Percentiles rank a stretch among this genome's conserved stretches.
Evolutionary conservation across 2,797 vertebrate species (phyloP).

Genomic region (Myotis pilosus): DNA sequence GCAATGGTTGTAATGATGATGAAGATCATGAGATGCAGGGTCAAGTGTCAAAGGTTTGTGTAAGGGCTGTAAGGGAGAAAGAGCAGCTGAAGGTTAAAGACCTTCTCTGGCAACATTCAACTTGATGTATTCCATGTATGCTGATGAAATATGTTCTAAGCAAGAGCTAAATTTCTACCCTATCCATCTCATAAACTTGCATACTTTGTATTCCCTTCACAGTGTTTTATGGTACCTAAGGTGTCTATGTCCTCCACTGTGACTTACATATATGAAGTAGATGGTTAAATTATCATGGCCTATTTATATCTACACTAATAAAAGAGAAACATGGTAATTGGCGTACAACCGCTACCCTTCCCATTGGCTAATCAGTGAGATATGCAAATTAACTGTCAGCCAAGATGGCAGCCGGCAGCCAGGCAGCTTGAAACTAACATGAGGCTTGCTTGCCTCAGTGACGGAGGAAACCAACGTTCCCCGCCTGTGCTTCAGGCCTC

Average conservation of each 20-base stretch:
- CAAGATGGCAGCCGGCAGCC: too few species aligned
- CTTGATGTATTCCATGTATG: neutral
- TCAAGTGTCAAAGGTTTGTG: neutral
- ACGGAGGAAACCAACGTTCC: too few species aligned
- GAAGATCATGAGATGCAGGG: neutral
- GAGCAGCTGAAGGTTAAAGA: neutral
- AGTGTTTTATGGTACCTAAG: slow-evolving; percentile 76
- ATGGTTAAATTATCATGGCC: slow-evolving; percentile 79
- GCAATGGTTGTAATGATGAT: neutral
- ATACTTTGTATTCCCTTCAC: slow-evolving; percentile 76
- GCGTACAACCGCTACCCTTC: too few species aligned
- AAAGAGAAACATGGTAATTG: too few species aligned
- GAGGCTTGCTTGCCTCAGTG: too few species aligned
- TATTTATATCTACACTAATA: too few species aligned
- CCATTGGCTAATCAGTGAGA: too few species aligned
- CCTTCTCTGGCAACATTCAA: neutral
- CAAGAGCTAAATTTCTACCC: neutral
- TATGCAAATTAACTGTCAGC: too few species aligned
- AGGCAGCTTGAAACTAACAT: too few species aligned
- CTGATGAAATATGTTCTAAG: neutral
- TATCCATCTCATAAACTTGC: slow-evolving; percentile 38
- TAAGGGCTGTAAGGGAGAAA: neutral
- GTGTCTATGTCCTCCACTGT: slow-evolving; percentile 76
- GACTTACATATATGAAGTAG: slow-evolving; percentile 80
- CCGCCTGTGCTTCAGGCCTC: too few species aligned